phyloP scores from a whole-genome alignment of 2,797 vertebrate species.

The Zonotrichia albicollis region DNA sequence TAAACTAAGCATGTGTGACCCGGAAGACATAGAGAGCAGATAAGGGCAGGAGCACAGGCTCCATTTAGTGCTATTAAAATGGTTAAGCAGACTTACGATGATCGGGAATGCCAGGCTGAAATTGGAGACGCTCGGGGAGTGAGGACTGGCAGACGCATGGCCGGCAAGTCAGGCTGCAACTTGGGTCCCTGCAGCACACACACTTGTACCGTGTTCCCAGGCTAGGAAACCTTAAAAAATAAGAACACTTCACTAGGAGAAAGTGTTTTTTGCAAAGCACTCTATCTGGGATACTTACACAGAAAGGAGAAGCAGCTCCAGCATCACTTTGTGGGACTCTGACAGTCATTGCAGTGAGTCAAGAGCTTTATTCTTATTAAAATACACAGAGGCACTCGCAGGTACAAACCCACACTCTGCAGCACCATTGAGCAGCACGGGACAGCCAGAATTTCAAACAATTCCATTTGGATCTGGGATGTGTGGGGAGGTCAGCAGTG shows the following conservation, averaged over 20 bases:
- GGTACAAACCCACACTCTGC: neutral
- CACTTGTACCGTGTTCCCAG: neutral
- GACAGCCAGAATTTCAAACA: neutral
- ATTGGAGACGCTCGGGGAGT: constrained; percentile 32
- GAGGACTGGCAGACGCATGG: constrained; percentile 52
- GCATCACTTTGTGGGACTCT: neutral
- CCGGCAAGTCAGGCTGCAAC: neutral
- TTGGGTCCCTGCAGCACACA: neutral
- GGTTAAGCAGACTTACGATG: constrained; percentile 54
- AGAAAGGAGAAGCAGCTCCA: neutral
- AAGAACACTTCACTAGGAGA: neutral
- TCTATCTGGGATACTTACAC: neutral
- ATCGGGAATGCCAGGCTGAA: constrained; percentile 53
- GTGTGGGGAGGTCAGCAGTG: neutral
- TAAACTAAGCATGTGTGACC: constrained; percentile 70
- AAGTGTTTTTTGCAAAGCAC: neutral
- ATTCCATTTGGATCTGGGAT: neutral
- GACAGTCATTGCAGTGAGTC: neutral
- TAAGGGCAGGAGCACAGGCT: constrained; percentile 58
- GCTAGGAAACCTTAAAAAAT: neutral
- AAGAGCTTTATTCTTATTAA: neutral
- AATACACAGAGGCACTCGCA: neutral
- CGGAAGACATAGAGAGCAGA: constrained; percentile 64
- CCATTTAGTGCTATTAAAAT: constrained; percentile 69
- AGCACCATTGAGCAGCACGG: neutral